A percentile compares a stretch with the other conserved stretches of the same genome.
Evolutionary conservation across 2,797 vertebrate species (phyloP).

Genomic region (Spinibarbus caldwelli): DNA sequence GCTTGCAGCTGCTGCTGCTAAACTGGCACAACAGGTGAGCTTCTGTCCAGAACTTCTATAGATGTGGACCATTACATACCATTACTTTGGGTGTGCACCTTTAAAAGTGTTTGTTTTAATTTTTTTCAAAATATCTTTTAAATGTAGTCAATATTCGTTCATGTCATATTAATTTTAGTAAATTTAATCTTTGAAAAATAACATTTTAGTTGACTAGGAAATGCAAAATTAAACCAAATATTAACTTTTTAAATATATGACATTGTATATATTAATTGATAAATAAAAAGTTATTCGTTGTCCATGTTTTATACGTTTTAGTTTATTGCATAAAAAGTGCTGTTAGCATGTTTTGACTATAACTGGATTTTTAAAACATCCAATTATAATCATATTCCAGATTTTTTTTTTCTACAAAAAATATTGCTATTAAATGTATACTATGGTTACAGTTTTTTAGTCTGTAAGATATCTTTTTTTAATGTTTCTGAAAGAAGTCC

Average conservation of each 20-base stretch:
- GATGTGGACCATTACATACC: not conserved
- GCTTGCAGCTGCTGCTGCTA: constrained; percentile 92
- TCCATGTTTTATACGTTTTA: too few species aligned
- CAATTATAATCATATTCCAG: too few species aligned
- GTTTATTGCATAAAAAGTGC: not conserved
- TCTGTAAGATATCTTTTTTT: not conserved
- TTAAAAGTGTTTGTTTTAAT: not conserved
- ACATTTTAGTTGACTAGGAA: not conserved
- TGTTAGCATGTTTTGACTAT: not conserved
- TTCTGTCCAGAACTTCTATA: not conserved
- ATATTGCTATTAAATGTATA: too few species aligned
- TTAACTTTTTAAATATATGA: not conserved
- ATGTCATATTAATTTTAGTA: not conserved
- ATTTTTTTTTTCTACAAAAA: not conserved
- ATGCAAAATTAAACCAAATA: not conserved
- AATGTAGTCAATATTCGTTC: not conserved
- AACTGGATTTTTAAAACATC: not conserved
- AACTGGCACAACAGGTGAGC: constrained; percentile 91
- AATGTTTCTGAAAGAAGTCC: not conserved
- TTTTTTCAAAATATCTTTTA: not conserved
- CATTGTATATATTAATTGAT: not conserved
- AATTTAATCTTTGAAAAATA: not conserved
- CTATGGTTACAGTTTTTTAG: too few species aligned
- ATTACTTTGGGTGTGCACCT: not conserved
- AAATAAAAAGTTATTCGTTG: too few species aligned